Conservation (phyloP, 1,140 invertebrate species). For the Papilio xuthus region DNA sequence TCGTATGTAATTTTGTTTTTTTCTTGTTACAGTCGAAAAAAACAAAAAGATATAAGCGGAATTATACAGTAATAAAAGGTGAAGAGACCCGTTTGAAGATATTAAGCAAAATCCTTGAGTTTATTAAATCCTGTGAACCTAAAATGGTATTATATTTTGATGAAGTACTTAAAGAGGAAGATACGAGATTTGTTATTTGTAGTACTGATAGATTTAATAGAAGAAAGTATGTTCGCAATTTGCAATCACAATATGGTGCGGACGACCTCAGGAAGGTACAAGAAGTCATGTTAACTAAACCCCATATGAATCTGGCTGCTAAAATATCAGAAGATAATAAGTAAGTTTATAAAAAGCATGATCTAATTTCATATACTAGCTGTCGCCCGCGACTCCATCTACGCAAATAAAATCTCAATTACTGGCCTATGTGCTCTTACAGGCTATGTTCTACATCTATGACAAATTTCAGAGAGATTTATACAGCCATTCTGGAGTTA, state of each 20-base stretch:
- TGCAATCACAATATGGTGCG: background rate
- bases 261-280: background rate
- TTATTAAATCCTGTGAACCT: background rate
- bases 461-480: too few species aligned
- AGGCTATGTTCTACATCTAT: too few species aligned
- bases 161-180: background rate
- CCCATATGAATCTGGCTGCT: background rate
- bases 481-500: too few species aligned
- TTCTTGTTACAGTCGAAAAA: constrained; percentile 3
- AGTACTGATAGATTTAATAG: constrained; percentile 11
- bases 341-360: background rate
- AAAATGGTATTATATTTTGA: background rate
- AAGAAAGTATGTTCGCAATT: constrained; percentile 1
- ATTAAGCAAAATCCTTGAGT: background rate
- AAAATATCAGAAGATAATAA: background rate
- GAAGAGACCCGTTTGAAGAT: background rate
- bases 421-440: too few species aligned
- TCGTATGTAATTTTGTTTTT: background rate
- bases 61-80: background rate
- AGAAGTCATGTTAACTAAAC: background rate
- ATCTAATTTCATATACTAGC: too few species aligned
- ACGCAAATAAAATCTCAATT: too few species aligned
- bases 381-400: too few species aligned
- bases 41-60: background rate
- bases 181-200: background rate